These are phyloP conservation scores for Etheostoma perlongum DNA, from an alignment of 2,797 vertebrate genomes.

Conservation along the genomic window DNA sequence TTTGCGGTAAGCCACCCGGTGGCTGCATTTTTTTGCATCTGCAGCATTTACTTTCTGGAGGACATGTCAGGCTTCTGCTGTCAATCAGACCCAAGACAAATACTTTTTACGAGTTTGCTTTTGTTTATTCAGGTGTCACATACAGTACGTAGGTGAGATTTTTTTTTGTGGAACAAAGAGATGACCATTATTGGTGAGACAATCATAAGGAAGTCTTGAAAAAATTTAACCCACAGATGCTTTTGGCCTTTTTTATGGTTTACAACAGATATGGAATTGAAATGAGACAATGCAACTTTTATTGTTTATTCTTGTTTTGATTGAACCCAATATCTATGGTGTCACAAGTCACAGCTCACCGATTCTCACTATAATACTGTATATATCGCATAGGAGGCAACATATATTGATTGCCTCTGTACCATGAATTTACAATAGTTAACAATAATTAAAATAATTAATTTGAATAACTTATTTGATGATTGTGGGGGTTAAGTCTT, in stretches of 20 bases:
- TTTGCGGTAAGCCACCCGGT: slow-evolving; percentile 59
- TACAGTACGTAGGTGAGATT: not conserved
- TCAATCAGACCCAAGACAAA: slow-evolving; percentile 23
- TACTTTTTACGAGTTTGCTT: not conserved
- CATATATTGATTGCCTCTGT: not conserved
- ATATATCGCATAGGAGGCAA: not conserved
- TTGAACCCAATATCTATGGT: not conserved
- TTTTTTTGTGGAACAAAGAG: not conserved
- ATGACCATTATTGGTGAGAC: not conserved
- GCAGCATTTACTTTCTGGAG: slow-evolving; percentile 40
- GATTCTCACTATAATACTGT: not conserved
- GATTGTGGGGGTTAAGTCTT: not conserved
- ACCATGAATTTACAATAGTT: not conserved
- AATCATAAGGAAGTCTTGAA: not conserved
- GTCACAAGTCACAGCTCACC: not conserved
- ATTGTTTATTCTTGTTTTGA: not conserved
- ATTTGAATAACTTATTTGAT: not conserved
- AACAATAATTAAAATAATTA: not conserved
- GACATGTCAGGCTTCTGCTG: slow-evolving; percentile 17
- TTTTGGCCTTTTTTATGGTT: not conserved
- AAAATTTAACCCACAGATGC: not conserved
- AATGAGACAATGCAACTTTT: not conserved
- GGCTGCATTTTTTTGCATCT: slow-evolving; percentile 48
- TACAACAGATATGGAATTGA: not conserved
- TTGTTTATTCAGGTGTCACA: slow-evolving; percentile 17